Evolutionary conservation across 2,888 invertebrate species (phyloP).

Genomic region (Himalopsyche kuldschensis): DNA sequence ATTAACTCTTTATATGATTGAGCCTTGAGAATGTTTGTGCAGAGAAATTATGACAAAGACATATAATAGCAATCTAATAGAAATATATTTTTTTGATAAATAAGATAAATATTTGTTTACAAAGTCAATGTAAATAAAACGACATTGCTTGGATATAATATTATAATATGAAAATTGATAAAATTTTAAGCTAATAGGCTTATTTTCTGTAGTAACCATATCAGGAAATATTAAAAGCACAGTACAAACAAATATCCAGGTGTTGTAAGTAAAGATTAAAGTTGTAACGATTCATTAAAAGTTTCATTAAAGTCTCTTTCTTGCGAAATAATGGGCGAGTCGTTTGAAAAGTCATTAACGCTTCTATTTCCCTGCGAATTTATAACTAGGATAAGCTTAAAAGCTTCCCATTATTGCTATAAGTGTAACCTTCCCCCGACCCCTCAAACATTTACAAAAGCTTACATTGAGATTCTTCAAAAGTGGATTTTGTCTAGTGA

Average conservation of each 20-base stretch:
- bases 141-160: neutral
- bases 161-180: neutral
- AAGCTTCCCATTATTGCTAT: neutral
- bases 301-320: constrained; percentile 2
- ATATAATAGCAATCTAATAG: too few relatives aligned
- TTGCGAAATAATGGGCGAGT: neutral
- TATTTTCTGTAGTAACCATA: neutral
- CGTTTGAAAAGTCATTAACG: constrained; percentile 7
- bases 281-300: neutral
- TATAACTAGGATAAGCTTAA: neutral
- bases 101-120: too few relatives aligned
- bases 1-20: too few relatives aligned
- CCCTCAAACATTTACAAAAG: neutral
- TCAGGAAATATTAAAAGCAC: neutral
- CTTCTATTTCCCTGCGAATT: neutral
- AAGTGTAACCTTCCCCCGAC: neutral
- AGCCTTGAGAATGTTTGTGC: too few relatives aligned
- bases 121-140: too few relatives aligned
- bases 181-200: neutral
- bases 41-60: too few relatives aligned
- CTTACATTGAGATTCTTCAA: neutral
- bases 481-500: neutral
- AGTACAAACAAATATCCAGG: neutral
- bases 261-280: neutral
- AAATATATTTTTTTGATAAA: too few relatives aligned